Percentiles rank a stretch among this genome's conserved stretches.
These are phyloP conservation scores for Zaprionus taronus DNA, from an alignment of 1,140 invertebrate species.

Conservation along the genomic window DNA sequence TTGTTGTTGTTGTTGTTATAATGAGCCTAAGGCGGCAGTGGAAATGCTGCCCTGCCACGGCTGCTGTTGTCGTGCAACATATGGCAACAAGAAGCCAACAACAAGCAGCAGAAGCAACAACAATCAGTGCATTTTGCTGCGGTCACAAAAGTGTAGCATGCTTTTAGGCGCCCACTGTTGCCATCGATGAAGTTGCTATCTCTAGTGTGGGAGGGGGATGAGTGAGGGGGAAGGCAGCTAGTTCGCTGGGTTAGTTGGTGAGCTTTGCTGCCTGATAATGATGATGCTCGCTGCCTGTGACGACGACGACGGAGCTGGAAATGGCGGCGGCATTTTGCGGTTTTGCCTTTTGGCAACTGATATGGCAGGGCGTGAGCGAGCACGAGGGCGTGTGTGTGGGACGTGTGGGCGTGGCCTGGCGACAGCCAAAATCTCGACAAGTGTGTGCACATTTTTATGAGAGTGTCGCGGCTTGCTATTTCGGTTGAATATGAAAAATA, in stretches of 20 bases:
- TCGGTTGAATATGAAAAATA: conserved; percentile 51
- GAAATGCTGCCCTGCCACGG: conserved; percentile 12
- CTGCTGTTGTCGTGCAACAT: conserved; percentile 63
- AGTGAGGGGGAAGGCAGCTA: not conserved
- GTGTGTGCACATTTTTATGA: conserved; percentile 20
- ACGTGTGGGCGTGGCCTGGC: conserved; percentile 14
- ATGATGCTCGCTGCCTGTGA: conserved; percentile 8
- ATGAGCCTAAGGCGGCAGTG: conserved; percentile 70
- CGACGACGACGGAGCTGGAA: conserved; percentile 15
- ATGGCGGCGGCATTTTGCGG: conserved; percentile 38
- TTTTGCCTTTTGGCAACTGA: conserved; percentile 32
- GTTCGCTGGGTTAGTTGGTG: conserved; percentile 15
- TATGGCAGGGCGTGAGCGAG: conserved; percentile 3
- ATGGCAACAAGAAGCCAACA: conserved; percentile 49
- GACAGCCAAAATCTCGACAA: conserved; percentile 11
- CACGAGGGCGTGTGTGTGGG: not conserved
- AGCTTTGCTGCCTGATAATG: conserved; percentile 20
- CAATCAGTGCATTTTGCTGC: conserved; percentile 43
- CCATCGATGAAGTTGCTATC: conserved; percentile 34
- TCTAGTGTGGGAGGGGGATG: not conserved
- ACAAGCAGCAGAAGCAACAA: conserved; percentile 24
- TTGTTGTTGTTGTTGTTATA: conserved; percentile 52
- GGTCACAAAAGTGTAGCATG: conserved; percentile 36
- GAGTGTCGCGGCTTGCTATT: conserved; percentile 19
- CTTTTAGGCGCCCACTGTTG: conserved; percentile 31